Conservation (phyloP, 2,888 invertebrate species). For the Eupithecia centaureata region DNA sequence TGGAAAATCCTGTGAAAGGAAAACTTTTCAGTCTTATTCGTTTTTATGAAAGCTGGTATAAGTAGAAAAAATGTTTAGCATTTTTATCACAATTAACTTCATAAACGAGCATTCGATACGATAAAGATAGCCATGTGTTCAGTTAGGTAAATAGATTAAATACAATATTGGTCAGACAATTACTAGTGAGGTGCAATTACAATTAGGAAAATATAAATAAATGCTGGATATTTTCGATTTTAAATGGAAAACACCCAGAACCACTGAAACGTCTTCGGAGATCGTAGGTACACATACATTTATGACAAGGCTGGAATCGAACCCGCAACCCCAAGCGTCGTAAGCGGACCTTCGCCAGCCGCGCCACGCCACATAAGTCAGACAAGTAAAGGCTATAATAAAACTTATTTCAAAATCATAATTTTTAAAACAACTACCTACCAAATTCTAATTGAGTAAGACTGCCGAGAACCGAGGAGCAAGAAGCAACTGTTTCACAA, state of each 20-base stretch:
- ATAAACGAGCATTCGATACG: neutral
- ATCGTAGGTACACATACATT: no score
- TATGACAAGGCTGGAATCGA: no score
- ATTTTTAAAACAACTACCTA: conserved; percentile 14
- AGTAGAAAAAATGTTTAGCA: no score
- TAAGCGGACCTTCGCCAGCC: no score
- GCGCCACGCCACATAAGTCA: no score
- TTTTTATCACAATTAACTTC: conserved; percentile 25
- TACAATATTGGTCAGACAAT: neutral
- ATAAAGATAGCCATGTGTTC: neutral
- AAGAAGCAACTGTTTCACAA: conserved; percentile 40
- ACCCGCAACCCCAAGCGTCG: no score
- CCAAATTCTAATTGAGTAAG: conserved; percentile 33
- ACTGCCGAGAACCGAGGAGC: conserved; percentile 25
- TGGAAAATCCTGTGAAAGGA: conserved; percentile 36
- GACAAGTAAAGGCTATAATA: neutral
- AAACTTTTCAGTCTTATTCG: conserved; percentile 31
- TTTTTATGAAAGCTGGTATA: conserved; percentile 39
- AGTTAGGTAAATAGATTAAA: neutral
- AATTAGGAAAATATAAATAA: neutral
- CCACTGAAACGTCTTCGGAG: no score
- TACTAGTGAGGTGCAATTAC: neutral
- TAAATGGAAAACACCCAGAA: no score
- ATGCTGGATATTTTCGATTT: no score
- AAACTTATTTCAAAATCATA: neutral